Base-by-base conservation (phyloP, 2,797 vertebrate species). In the Lithobates pipiens region DNA sequence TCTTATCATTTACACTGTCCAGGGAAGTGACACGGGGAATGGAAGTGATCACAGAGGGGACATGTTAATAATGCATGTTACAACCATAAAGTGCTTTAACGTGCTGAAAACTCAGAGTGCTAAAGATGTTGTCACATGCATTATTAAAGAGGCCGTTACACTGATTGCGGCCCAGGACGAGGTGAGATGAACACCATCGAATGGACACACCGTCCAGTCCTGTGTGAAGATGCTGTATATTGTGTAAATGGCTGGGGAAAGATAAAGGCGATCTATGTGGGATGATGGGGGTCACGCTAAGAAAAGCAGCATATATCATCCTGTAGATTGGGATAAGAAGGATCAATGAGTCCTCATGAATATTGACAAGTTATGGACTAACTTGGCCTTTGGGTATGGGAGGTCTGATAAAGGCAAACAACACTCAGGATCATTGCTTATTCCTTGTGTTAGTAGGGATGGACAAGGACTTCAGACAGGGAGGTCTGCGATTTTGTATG, bases 51-150 rank as follows among this genome's bases (percentile, higher is more conserved):
- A 70, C 34, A 76, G 81, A 82, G 61, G 67, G 11, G 65, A 16
- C 36, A 21, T 65, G 77, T 78, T 78, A 78, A 86, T 82, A 78
- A 80, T 84, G 34, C 50, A 83, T 34, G 61, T 13, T 69, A 79
- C 39, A 71, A n/a, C 70, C 44, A 46, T 36, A 79, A 74, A 63
- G 57, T 70, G 72, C 50, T 79, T 75, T 87, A 83, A 83, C 79
- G 76, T 73, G 32, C 80, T 6, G 65, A 70, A 86, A 73, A 83
- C 42, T 29, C 76, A 79, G 46, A 83, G 25, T 21, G 70, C 71
- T 80, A 87, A 86, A 83, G 69, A 87, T 63, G 63, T 23, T 27
- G 54, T 27, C n/a, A 57, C 76, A 84, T 87, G 36, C 76, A 87
- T 87, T 42, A 87, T 87, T 78, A 2, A 87, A n/a, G 44, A 15